phyloP scores from a whole-genome alignment of 2,888 invertebrate genomes.

The Chalcosyrphus nemorum region DNA sequence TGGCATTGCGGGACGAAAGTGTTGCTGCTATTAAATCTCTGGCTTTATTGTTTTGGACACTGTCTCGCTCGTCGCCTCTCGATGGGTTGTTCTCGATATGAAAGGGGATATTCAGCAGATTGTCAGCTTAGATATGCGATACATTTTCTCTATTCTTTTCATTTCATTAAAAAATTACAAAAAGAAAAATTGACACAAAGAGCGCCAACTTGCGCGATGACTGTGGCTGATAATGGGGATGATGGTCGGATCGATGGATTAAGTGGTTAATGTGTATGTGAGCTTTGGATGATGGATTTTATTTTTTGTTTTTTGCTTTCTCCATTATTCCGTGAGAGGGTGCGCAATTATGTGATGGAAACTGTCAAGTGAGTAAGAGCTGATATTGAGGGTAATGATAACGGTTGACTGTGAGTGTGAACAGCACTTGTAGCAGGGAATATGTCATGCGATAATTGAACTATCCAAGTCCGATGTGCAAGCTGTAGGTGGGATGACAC shows the following conservation, averaged over 20 bases:
- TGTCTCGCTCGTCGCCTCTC: conserved; percentile 14
- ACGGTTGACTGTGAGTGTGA: background rate
- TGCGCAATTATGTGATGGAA: conserved; percentile 45
- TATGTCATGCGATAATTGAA: conserved; percentile 43
- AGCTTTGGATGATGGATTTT: conserved; percentile 40
- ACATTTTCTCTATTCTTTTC: conserved; percentile 56
- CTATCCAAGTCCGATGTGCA: conserved; percentile 23
- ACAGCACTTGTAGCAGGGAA: background rate
- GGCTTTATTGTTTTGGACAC: conserved; percentile 67
- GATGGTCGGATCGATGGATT: conserved; percentile 53
- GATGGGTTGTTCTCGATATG: conserved; percentile 25
- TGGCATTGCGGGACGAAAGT: conserved; percentile 12
- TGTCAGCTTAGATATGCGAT: conserved; percentile 49
- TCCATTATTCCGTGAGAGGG: conserved; percentile 29
- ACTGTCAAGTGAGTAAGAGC: conserved; percentile 20
- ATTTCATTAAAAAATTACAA: conserved; percentile 8
- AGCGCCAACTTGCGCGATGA: conserved; percentile 49
- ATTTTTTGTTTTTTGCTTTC: conserved; percentile 9
- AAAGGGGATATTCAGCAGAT: conserved; percentile 71
- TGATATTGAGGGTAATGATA: conserved; percentile 1
- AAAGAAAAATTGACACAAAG: conserved; percentile 48
- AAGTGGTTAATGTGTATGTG: conserved; percentile 43
- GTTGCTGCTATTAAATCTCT: conserved; percentile 66
- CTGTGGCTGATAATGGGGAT: conserved; percentile 44
- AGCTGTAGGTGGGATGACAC: background rate